A percentile compares a stretch with the other conserved stretches of the same genome.
These are phyloP conservation scores for Babylonia areolata DNA, from an alignment of 1,140 invertebrate genomes.

Conservation along the genomic window DNA sequence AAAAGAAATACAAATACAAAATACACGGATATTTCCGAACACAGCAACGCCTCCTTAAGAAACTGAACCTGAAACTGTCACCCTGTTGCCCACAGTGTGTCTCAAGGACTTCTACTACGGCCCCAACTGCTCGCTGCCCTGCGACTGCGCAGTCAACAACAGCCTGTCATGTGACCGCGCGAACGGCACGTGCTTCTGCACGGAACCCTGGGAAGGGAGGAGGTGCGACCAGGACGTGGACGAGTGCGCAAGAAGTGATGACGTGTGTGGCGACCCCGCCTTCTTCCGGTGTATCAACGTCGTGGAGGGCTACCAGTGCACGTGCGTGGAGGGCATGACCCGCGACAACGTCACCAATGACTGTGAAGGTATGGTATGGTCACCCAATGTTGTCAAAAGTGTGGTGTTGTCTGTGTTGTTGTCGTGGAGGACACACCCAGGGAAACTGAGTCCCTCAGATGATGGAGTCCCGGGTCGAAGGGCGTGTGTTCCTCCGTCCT, in stretches of 20 bases:
- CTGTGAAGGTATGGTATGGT: too few relatives aligned
- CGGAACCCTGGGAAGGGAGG: constrained; percentile 30
- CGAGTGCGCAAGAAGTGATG: constrained; percentile 10
- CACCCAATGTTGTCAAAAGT: too few relatives aligned
- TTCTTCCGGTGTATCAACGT: neutral
- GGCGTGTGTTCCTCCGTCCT: too few relatives aligned
- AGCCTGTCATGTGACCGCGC: constrained; percentile 31
- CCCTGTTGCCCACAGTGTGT: constrained; percentile 20
- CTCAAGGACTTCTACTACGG: constrained; percentile 38
- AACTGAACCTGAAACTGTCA: too few relatives aligned
- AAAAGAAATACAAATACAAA: too few relatives aligned
- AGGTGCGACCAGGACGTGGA: constrained; percentile 36
- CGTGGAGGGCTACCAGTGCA: neutral
- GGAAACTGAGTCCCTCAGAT: too few relatives aligned
- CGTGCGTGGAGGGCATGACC: neutral
- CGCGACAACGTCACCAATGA: too few relatives aligned
- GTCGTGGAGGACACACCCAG: too few relatives aligned
- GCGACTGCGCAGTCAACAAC: constrained; percentile 18
- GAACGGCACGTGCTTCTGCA: constrained; percentile 40
- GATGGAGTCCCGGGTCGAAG: too few relatives aligned
- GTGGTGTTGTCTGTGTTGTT: too few relatives aligned
- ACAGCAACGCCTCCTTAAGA: too few relatives aligned
- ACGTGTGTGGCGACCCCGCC: neutral
- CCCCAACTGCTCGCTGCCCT: neutral
- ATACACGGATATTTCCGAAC: too few relatives aligned